These are phyloP conservation scores for Cyprinodon variegatus DNA, from an alignment of 2,113 vertebrate species.

Conservation along the genomic window DNA sequence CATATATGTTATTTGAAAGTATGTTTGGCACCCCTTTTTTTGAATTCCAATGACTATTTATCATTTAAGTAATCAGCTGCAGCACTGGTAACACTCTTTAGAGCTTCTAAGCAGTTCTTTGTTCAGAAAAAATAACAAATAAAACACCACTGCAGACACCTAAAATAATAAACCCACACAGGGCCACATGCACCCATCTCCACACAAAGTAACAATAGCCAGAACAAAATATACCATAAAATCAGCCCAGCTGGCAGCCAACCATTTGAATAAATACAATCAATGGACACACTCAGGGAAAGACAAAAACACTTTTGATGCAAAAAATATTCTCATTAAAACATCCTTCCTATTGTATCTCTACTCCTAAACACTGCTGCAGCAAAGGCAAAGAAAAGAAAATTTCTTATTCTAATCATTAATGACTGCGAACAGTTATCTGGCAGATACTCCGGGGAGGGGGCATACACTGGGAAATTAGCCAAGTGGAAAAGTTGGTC, in stretches of 20 bases:
- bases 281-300: not conserved
- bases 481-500: conserved; percentile 23
- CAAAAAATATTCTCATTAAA: not conserved
- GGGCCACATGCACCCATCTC: not conserved
- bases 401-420: conserved; percentile 12
- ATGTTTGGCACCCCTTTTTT: no score
- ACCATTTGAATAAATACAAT: conserved; percentile 25
- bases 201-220: conserved; percentile 13
- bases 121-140: conserved; percentile 15
- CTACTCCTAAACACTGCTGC: not conserved
- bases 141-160: conserved; percentile 11
- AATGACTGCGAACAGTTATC: conserved; percentile 27
- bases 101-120: conserved; percentile 5
- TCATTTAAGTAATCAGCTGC: no score
- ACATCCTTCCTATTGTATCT: not conserved
- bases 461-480: conserved; percentile 22
- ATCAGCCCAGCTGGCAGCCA: conserved; percentile 26
- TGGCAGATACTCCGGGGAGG: conserved; percentile 26
- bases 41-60: no score
- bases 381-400: not conserved
- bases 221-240: conserved; percentile 15
- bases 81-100: not conserved
- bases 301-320: not conserved
- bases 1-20: no score
- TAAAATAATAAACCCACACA: conserved; percentile 17